Base-by-base conservation (phyloP, 2,797 vertebrate species). In the Graptemys geographica region DNA sequence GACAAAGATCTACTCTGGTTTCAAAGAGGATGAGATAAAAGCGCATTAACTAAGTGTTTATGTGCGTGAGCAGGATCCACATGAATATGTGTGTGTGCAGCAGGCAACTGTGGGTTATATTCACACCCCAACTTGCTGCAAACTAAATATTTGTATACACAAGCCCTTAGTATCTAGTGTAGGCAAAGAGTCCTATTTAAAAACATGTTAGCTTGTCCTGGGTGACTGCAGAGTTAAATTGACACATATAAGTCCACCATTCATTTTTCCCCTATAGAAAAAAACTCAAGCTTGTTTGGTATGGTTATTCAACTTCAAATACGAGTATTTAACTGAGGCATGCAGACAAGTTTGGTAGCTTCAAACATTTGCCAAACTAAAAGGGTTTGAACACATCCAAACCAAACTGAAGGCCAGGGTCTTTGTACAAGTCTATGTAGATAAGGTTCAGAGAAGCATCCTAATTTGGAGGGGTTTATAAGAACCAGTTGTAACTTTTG, bases 171-270 rank as follows among this genome's bases (percentile, higher is more conserved):
- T 37, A 11, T 69, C n/a, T 37, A 11, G n/a, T 23, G n/a, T 19
- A 69, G 62, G 18, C 62, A 69, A 69, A 82, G 9, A 33, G 25
- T 21, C 19, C 28, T 51, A 57, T 25, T 85, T 47, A 41, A 12
- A 41, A 82, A 59, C 18, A 10, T 25, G 79, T 59, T 0, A 78
- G 13, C 6, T 81, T 27, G 44, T 16, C 76, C 53, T 1, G 76
- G 8, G 27, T 1, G 8, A 37, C 2, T 10, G 0, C 3, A 27
- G 11, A 8, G 31, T 78, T 89, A 62, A 86, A 12, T 2, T 47
- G 41, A 65, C 87, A 41, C 11, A 3, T 69, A 93, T 84, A 21
- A 89, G 78, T 12, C 69, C 69, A 11, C 37, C 65, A 93, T 1
- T 28, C 78, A 37, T 5, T 59, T 80, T 80, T 87, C 9, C 81